Evolutionary conservation across 2,797 vertebrate species (phyloP).

Genomic region (Pseudochromis fuscus): DNA sequence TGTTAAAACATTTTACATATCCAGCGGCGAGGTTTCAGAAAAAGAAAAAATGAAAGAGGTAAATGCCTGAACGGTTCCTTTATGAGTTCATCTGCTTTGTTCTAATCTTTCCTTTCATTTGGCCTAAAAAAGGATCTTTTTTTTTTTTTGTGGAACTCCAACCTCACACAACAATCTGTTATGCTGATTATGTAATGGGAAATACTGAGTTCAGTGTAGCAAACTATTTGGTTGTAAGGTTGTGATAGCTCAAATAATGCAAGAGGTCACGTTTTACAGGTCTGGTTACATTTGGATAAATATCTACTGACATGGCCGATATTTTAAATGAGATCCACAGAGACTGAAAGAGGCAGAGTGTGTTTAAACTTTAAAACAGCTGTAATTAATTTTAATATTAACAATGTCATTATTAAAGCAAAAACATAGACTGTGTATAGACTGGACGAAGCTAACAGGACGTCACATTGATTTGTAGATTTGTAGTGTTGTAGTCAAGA

Average conservation of each 20-base stretch:
- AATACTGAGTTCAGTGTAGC: constrained; percentile 21
- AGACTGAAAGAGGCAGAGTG: not conserved
- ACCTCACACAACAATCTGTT: constrained; percentile 46
- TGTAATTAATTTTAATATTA: not conserved
- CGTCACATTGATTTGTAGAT: not conserved
- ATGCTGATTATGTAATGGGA: constrained; percentile 41
- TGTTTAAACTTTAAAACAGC: not conserved
- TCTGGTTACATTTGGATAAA: not conserved
- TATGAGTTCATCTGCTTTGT: constrained; percentile 30
- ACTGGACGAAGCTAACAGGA: not conserved
- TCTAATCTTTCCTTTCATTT: constrained; percentile 53
- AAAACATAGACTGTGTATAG: not conserved
- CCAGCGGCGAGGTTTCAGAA: not conserved
- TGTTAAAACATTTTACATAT: not conserved
- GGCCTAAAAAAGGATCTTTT: constrained; percentile 36
- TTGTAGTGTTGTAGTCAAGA: not conserved
- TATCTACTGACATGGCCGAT: not conserved
- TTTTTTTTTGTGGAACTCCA: constrained; percentile 41
- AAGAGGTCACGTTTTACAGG: constrained; percentile 9
- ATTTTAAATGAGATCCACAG: not conserved
- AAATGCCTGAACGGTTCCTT: constrained; percentile 5
- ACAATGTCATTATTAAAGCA: not conserved
- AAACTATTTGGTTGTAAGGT: constrained; percentile 23
- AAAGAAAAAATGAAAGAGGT: constrained; percentile 7
- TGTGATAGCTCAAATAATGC: constrained; percentile 34